Percentiles rank a stretch among this genome's conserved stretches.
These are phyloP conservation scores for Acheta domesticus DNA, from an alignment of 2,888 invertebrate genomes.

Conservation along the genomic window DNA sequence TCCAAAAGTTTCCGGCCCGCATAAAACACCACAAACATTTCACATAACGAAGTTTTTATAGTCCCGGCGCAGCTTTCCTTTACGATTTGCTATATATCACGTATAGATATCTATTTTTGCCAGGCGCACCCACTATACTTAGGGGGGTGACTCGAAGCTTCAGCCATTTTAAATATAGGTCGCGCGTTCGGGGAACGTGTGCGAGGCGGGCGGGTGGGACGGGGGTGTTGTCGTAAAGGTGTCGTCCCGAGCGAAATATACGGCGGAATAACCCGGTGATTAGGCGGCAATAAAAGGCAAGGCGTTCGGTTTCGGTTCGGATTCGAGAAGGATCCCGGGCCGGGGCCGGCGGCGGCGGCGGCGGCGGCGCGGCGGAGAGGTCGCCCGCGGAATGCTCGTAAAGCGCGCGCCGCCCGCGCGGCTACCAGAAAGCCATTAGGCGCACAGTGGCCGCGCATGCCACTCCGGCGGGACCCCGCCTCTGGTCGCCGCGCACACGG, in stretches of 20 bases:
- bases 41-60: neutral
- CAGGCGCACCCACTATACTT: neutral
- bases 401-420: no score
- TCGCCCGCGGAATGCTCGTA: neutral
- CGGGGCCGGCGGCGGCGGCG: neutral
- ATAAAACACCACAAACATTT: neutral
- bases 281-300: conserved; percentile 29
- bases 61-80: neutral
- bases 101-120: conserved; percentile 18
- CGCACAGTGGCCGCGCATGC: no score
- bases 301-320: conserved; percentile 7
- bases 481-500: no score
- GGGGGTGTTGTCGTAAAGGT: conserved; percentile 22
- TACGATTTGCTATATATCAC: conserved; percentile 3
- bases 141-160: neutral
- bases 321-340: neutral
- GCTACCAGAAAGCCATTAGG: no score
- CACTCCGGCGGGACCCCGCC: no score
- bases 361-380: neutral
- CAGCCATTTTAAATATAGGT: no score
- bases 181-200: no score
- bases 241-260: conserved; percentile 26
- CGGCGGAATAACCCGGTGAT: conserved; percentile 26
- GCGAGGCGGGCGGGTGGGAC: neutral
- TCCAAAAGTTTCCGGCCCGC: neutral